Evolutionary conservation across 1,140 invertebrate species (phyloP), one percentile per base, ranked within the genome.

Genomic region (Frieseomelitta varia): DNA sequence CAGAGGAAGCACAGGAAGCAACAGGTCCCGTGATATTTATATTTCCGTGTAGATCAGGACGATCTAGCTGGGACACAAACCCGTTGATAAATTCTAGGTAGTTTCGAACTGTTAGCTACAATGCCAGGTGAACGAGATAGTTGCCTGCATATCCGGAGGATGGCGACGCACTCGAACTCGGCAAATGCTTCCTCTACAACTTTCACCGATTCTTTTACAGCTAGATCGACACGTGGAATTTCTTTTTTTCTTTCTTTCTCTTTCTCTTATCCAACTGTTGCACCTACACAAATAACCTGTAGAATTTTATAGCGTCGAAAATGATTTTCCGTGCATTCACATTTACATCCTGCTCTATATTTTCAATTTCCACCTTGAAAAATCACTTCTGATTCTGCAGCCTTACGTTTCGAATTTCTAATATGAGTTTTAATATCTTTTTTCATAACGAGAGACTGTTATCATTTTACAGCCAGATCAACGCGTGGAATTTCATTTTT

Each of bases 141-240:
- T 94, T 94, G 88, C 85, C 61, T 79, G 83, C 51, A 76, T 87
- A 73, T 75, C 87, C 94, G 93, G 68, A 72, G 72, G 94, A 94
- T 94, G 94, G 93, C 93, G 91, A 86, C 92, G 90, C 84, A 83
- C 86, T 93, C 91, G 90, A 90, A 67, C 71, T 63, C 74, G 24
- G 24, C 11, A 80, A 86, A 69, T 58, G 12, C 65, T 71, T 56
- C 30, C 53, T 3, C 14, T 3, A 19, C 39, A 27, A 79, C 56
- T 79, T 84, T 84, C 68, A 63, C 74, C 56, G 65, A 58, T 71
- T 79, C 24, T 72, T 72, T 63, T 15, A 27, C 53, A 17, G 8
- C 19, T 17, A 30, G 15, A 67, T 68, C 34, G 39, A 12, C 47
- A 15, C 4, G 0, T 34, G 24, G 47, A 67, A 61, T 56, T 56